Evolutionary conservation across 2,113 vertebrate genomes (phyloP).

Genomic region (Cacatua alba): DNA sequence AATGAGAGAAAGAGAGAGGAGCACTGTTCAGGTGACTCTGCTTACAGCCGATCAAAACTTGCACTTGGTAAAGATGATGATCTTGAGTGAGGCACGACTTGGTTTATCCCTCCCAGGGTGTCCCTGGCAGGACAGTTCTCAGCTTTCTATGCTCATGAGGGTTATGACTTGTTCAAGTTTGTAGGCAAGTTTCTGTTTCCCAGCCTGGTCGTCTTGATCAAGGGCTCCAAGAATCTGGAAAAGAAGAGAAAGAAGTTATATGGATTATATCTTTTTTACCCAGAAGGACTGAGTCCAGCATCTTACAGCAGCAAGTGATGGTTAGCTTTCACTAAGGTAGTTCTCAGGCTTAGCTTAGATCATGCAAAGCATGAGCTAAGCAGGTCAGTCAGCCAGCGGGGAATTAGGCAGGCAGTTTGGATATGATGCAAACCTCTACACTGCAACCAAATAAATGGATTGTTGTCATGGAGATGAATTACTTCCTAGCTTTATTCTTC

Average conservation of each 20-base stretch:
- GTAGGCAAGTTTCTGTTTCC: constrained; percentile 98
- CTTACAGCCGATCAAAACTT: constrained; percentile 81
- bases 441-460: background rate
- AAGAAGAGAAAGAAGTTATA: background rate
- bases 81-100: constrained; percentile 99
- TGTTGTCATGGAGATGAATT: background rate
- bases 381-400: background rate
- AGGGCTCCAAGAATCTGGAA: constrained; percentile 91
- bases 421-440: background rate
- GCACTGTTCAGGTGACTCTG: constrained; percentile 71
- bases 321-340: background rate
- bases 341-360: background rate
- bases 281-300: background rate
- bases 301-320: background rate
- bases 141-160: constrained; percentile 99
- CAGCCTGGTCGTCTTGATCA: constrained; percentile 92
- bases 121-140: constrained; percentile 96
- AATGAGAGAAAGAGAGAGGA: constrained; percentile 33
- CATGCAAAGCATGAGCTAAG: background rate
- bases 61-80: constrained; percentile 93
- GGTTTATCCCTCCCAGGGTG: constrained; percentile 97
- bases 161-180: constrained; percentile 99
- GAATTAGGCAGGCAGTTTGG: background rate
- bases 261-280: background rate
- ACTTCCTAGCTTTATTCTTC: background rate